These are phyloP conservation scores for Lepus timidus DNA, from an alignment of 2,113 vertebrate genomes.

Conservation along the genomic window DNA sequence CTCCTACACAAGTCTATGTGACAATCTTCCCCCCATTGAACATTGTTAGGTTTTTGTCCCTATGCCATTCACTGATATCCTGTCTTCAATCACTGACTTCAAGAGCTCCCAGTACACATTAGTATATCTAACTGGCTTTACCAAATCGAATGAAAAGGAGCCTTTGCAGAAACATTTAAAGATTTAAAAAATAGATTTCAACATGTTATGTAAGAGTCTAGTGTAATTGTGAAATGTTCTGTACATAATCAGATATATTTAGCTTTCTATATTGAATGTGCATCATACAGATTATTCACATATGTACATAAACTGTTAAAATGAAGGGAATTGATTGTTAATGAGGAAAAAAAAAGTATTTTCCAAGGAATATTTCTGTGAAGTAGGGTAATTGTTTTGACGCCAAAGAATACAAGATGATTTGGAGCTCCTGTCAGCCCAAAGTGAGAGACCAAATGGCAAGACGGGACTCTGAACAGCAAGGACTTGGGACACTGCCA, in stretches of 20 bases:
- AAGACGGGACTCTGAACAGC: slow-evolving; percentile 21
- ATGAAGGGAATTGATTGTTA: slow-evolving; percentile 95
- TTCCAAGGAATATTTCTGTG: neutral
- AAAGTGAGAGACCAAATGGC: slow-evolving; percentile 68
- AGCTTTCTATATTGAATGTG: slow-evolving; percentile 99
- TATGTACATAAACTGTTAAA: slow-evolving; percentile 99
- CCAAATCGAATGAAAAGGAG: slow-evolving; percentile 89
- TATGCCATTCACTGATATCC: slow-evolving; percentile 79
- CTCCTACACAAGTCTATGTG: slow-evolving; percentile 67
- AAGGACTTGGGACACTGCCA: slow-evolving; percentile 34
- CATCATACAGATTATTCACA: slow-evolving; percentile 97
- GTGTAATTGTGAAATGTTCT: slow-evolving; percentile 99
- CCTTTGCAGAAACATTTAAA: slow-evolving; percentile 88
- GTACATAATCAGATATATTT: slow-evolving; percentile 98
- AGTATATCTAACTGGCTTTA: slow-evolving; percentile 91
- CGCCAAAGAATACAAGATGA: neutral
- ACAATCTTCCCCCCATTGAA: slow-evolving; percentile 60
- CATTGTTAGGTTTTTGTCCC: slow-evolving; percentile 74
- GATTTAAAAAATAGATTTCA: slow-evolving; percentile 90
- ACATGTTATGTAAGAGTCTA: slow-evolving; percentile 96
- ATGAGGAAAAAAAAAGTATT: neutral
- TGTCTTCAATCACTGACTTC: slow-evolving; percentile 87
- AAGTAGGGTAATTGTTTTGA: neutral
- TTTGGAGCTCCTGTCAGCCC: slow-evolving; percentile 43
- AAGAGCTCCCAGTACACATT: slow-evolving; percentile 91